Conservation (phyloP, 2,113 vertebrate genomes). For the Malaclemys terrapin region DNA sequence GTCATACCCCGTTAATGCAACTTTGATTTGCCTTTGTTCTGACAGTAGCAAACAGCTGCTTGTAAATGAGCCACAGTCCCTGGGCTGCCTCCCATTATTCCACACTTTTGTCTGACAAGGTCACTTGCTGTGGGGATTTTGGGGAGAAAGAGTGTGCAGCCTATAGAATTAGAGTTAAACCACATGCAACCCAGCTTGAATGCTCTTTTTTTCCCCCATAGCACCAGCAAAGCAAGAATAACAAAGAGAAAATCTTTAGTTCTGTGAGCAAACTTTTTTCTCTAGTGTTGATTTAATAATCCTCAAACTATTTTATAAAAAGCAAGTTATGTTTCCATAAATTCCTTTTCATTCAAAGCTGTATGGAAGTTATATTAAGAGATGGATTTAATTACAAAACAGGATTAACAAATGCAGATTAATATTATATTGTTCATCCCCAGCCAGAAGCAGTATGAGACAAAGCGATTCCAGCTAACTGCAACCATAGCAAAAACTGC, state of each 20-base stretch:
- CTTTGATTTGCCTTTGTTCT: conserved; percentile 90
- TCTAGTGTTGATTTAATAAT: conserved; percentile 80
- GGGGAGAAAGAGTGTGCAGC: conserved; percentile 82
- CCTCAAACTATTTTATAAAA: conserved; percentile 72
- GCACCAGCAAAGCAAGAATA: conserved; percentile 81
- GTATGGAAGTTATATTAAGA: conserved; percentile 64
- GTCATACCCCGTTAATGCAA: conserved; percentile 86
- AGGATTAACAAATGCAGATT: conserved; percentile 72
- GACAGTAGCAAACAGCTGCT: conserved; percentile 92
- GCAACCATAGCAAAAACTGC: background rate
- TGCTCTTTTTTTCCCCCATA: conserved; percentile 81
- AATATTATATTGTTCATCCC: conserved; percentile 58
- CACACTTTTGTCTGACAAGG: conserved; percentile 88
- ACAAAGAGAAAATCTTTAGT: conserved; percentile 81
- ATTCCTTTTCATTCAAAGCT: conserved; percentile 71
- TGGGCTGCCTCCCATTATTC: conserved; percentile 86
- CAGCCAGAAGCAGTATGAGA: conserved; percentile 50
- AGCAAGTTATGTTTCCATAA: conserved; percentile 64
- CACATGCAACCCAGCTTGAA: conserved; percentile 87
- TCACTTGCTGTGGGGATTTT: conserved; percentile 91
- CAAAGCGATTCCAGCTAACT: conserved; percentile 38
- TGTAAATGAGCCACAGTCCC: conserved; percentile 91
- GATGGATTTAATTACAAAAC: conserved; percentile 73
- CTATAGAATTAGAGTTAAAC: conserved; percentile 85
- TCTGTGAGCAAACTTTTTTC: conserved; percentile 79